Evolutionary conservation across 2,888 invertebrate genomes (phyloP), one percentile per base, ranked within the genome.

Genomic region (Eupelmus urozonus): DNA sequence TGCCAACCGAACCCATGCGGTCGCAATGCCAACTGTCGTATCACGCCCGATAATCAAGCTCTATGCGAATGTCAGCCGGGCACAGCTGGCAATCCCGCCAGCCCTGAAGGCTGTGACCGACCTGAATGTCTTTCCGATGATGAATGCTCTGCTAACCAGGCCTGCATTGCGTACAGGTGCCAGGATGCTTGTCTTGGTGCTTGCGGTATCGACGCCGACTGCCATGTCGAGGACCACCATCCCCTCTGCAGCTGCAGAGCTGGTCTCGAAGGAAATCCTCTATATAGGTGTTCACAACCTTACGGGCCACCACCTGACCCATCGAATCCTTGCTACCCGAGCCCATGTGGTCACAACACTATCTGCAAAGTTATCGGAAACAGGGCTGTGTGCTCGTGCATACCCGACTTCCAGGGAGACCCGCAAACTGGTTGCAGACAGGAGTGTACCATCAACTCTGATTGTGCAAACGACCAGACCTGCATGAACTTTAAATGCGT

Each of bases 1-100:
- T 97, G 96, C 84, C 91, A 92, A 83, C 95, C 96, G 49, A 96
- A 94, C 87, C 95, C 96, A 16, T 97, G 97, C 85, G 96, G 96
- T 25, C 94, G 94, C 25, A 94, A 94, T 87, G 94, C 96, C 0
- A 90, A 93, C 76, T 96, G 96, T 86, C 92, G 92, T 78, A 90
- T 94, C 1, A 92, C 94, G 76, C 92, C 92, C 23, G 92, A 94
- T 85, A 95, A 95, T 51, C 92, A 94, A 87, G 93, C 94, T 0
- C 90, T 94, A 80, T 96, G 96, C 84, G 91, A 92, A 49, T 96
- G 96, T 86, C 93, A 93, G 7, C 92, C 93, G 78, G 96, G 96
- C 25, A 93, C 94, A 84, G 93, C 93, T 29, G 96, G 96, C 20
- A 94, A 96, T 89, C 95, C 96, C 25, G 93, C 93, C 29, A 93